Percentiles rank a stretch among this genome's conserved stretches.
Evolutionary conservation across 2,888 invertebrate species (phyloP).

Genomic region (Venusia cambrica): DNA sequence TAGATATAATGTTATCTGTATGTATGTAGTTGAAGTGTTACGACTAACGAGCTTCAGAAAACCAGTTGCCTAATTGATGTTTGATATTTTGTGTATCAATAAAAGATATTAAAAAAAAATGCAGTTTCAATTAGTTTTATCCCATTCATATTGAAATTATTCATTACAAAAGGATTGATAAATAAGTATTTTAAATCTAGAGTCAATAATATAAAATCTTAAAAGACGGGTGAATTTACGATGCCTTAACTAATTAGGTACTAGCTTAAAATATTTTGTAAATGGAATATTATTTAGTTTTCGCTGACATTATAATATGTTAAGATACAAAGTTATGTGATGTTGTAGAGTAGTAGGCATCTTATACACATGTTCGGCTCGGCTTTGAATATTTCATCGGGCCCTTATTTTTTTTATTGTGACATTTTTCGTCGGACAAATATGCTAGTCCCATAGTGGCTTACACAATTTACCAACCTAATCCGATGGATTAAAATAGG

Average conservation of each 20-base stretch:
- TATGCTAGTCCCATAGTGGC: no score
- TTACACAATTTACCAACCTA: no score
- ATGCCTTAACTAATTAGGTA: conserved; percentile 72
- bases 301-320: conserved; percentile 27
- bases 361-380: no score
- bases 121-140: conserved; percentile 51
- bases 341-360: no score
- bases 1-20: no score
- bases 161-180: conserved; percentile 75
- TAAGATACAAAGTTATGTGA: conserved; percentile 19
- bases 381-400: no score
- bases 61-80: conserved; percentile 35
- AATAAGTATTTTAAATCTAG: conserved; percentile 78
- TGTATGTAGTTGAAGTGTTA: no score
- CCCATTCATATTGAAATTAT: conserved; percentile 75
- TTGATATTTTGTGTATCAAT: conserved; percentile 46
- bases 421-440: no score
- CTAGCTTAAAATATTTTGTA: conserved; percentile 74
- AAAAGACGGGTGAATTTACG: conserved; percentile 80
- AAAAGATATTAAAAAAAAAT: conserved; percentile 55
- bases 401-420: no score
- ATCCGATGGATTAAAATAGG: no score
- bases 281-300: conserved; percentile 70
- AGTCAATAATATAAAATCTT: conserved; percentile 80
- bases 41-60: conserved; percentile 23